Percentiles rank a stretch among this genome's conserved stretches.
Conservation (phyloP, 2,113 vertebrate genomes). For the Catharus minimus region DNA sequence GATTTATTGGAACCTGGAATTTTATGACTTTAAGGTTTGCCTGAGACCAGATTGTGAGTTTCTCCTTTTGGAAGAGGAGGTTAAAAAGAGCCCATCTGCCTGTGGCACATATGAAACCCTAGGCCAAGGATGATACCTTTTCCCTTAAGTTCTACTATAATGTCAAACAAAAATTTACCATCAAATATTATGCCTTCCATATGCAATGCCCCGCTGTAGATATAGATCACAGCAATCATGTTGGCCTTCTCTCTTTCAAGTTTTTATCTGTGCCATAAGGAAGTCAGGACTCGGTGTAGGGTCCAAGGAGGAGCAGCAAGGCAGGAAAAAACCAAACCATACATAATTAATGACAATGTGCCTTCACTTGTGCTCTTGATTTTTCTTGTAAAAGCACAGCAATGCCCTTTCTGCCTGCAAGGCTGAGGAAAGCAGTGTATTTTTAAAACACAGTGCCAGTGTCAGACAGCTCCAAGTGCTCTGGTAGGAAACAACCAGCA, state of each 20-base stretch:
- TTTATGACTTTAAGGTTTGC: conserved; percentile 27
- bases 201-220: neutral
- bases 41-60: conserved; percentile 46
- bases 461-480: neutral
- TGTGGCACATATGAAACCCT: conserved; percentile 8
- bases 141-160: conserved; percentile 3
- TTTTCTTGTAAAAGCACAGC: neutral
- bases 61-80: conserved; percentile 24
- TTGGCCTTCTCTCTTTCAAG: neutral
- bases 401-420: neutral
- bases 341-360: neutral
- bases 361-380: neutral
- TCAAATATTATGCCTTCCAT: conserved; percentile 40
- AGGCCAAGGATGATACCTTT: conserved; percentile 53
- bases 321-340: neutral
- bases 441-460: neutral
- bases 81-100: neutral
- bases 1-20: conserved; percentile 56
- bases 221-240: neutral
- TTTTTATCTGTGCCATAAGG: neutral
- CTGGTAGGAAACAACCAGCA: neutral
- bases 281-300: neutral
- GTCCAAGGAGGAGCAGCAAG: neutral
- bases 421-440: neutral
- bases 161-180: conserved; percentile 46